Percentiles rank a stretch among this genome's conserved stretches.
These are phyloP conservation scores for Fistularia commersonii DNA, from an alignment of 2,797 vertebrate genomes.

Conservation along the genomic window DNA sequence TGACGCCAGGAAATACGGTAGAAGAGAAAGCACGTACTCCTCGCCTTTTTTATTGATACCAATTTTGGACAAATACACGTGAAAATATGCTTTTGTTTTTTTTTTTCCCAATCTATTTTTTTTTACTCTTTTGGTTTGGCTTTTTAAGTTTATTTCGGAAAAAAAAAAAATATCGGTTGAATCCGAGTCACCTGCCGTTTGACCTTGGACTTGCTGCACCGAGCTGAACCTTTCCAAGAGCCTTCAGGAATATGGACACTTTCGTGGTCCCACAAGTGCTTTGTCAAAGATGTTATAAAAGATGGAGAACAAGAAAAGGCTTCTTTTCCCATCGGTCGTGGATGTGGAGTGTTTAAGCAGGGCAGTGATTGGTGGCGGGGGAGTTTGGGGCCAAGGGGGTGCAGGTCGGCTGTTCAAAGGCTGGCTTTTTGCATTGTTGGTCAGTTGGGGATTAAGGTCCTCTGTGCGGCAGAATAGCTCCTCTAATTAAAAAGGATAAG, in stretches of 20 bases:
- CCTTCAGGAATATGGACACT: slow-evolving; percentile 45
- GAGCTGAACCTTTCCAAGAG: slow-evolving; percentile 30
- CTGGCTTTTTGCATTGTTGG: slow-evolving; percentile 98
- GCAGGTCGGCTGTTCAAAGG: slow-evolving; percentile 92
- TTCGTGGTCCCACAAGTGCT: slow-evolving; percentile 38
- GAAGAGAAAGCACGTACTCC: no score
- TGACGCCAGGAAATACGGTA: no score
- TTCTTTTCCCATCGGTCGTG: slow-evolving; percentile 43
- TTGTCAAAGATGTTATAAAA: slow-evolving; percentile 45
- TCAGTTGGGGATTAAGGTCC: slow-evolving; percentile 98
- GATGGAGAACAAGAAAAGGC: slow-evolving; percentile 30
- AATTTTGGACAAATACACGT: no score
- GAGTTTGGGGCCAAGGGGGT: slow-evolving; percentile 42
- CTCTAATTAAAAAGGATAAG: slow-evolving; percentile 99
- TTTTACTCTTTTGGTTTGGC: no score
- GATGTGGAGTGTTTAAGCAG: slow-evolving; percentile 46
- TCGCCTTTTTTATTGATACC: no score
- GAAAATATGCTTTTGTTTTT: no score
- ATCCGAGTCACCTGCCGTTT: slow-evolving; percentile 39
- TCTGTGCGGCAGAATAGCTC: slow-evolving; percentile 96
- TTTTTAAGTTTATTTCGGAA: not conserved
- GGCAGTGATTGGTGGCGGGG: slow-evolving; percentile 31
- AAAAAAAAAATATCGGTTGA: slow-evolving; percentile 9
- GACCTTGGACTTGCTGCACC: slow-evolving; percentile 32
- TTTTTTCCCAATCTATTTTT: no score